These are phyloP conservation scores for Agrenia bidenticulata DNA, from an alignment of 2,888 invertebrate genomes.

Conservation along the genomic window DNA sequence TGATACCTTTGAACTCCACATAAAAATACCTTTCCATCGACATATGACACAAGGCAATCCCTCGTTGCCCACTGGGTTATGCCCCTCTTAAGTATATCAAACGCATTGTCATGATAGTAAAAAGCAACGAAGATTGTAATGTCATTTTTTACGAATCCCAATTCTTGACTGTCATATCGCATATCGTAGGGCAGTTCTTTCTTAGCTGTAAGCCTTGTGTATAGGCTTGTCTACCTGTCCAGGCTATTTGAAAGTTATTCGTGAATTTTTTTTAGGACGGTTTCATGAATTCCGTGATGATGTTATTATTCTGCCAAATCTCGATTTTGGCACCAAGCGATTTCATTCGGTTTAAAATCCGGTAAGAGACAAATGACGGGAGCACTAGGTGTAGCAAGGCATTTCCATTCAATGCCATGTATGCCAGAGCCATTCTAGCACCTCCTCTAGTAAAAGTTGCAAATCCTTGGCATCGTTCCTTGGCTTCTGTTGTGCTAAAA, in stretches of 20 bases:
- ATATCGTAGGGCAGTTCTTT: conserved; percentile 48
- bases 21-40: too few relatives aligned
- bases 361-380: conserved; percentile 56
- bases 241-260: conserved; percentile 11
- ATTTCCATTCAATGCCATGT: conserved; percentile 56
- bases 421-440: conserved; percentile 59
- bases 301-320: too few relatives aligned
- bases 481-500: conserved; percentile 26
- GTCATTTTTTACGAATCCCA: too few relatives aligned
- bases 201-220: conserved; percentile 55
- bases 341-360: conserved; percentile 54
- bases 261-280: too few relatives aligned
- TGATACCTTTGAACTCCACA: too few relatives aligned
- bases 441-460: conserved; percentile 59
- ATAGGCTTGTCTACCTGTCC: conserved; percentile 55
- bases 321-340: conserved; percentile 56
- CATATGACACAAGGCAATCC: conserved; percentile 31
- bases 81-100: too few relatives aligned
- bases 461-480: conserved; percentile 47
- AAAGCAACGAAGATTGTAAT: too few relatives aligned
- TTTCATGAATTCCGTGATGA: too few relatives aligned
- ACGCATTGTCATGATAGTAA: too few relatives aligned
- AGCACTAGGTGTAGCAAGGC: conserved; percentile 56
- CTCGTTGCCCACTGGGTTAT: too few relatives aligned
- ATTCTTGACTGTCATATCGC: conserved; percentile 57